phyloP scores from a whole-genome alignment of 2,113 vertebrate species.

The Sinocyclocheilus maitianheensis region DNA sequence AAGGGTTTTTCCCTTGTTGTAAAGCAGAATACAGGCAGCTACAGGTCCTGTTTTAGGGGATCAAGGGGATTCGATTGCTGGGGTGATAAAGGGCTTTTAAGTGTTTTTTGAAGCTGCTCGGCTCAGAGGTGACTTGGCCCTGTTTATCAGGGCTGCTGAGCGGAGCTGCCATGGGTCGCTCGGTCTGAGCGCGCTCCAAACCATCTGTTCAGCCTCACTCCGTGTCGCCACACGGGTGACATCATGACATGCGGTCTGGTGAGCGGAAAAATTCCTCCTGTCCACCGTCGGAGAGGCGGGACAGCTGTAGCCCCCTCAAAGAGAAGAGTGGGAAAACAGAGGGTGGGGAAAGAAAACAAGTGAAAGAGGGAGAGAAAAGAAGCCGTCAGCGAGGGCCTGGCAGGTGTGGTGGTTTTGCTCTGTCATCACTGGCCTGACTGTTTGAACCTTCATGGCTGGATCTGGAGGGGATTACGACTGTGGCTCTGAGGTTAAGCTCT shows the following conservation, averaged over 20 bases:
- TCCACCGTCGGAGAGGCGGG: constrained; percentile 17
- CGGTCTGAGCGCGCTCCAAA: background rate
- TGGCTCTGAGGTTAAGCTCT: constrained; percentile 46
- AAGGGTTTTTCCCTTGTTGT: constrained; percentile 11
- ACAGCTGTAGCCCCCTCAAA: constrained; percentile 42
- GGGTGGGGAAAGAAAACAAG: constrained; percentile 31
- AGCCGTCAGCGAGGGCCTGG: constrained; percentile 49
- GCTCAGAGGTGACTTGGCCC: constrained; percentile 27
- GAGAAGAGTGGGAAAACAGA: constrained; percentile 33
- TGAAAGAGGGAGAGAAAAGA: constrained; percentile 51
- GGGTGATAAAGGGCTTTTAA: constrained; percentile 51
- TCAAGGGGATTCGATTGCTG: constrained; percentile 45
- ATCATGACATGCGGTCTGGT: constrained; percentile 50
- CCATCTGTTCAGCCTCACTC: constrained; percentile 53
- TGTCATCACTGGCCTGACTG: constrained; percentile 37
- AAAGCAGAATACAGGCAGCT: constrained; percentile 18
- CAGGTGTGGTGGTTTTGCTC: constrained; percentile 58
- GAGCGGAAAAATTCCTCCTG: constrained; percentile 50
- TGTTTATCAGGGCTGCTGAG: constrained; percentile 49
- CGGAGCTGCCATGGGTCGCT: constrained; percentile 40
- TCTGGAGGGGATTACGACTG: constrained; percentile 48
- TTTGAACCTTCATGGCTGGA: constrained; percentile 33
- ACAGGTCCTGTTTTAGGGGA: constrained; percentile 39
- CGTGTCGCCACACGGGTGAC: constrained; percentile 24
- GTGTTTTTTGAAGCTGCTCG: constrained; percentile 42